Base-by-base conservation (phyloP, 92 coral and sea anemone genomes). In the Umimayanthus kanabou region DNA sequence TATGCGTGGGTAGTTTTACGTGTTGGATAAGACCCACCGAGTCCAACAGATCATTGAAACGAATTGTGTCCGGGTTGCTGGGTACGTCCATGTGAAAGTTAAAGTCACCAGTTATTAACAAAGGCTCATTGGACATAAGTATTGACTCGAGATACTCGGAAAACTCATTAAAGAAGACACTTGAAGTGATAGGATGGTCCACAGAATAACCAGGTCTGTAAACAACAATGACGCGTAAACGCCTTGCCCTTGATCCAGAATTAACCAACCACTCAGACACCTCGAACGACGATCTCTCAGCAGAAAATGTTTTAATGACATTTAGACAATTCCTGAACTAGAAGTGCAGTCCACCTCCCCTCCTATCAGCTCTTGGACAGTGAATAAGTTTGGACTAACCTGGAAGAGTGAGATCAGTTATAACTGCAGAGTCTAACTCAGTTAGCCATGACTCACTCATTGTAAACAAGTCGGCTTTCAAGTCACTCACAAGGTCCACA, bases 341-440 rank as follows among this genome's bases (percentile, higher is more conserved):
- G 16, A 40, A 89, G 3, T 9, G 74, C 91, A n/a, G 91, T 89
- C 92, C 90, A 28, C 88, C 90, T 13, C 88, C 88, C 25, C 71
- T 85, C 47, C 92, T 22, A 67, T 53, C 85, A 33, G 79, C 26
- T 61, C 92, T 81, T 47, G 90, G 92, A 66, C 93, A 91, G 69
- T 90, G 92, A 43, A 57, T 47, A 37, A 90, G 88, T 70, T 80
- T 86, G 58, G 58, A 50, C 42, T 86, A 90, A 70, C 92, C 92
- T n/a, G 89, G 58, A 37, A 85, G 81, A n/a, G n/a, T n/a, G n/a
- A n/a, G n/a, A n/a, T n/a, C n/a, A n/a, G n/a, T n/a, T n/a, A n/a
- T n/a, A n/a, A n/a, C n/a, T n/a, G n/a, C n/a, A n/a, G n/a, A n/a
- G n/a, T n/a, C n/a, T n/a, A n/a, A n/a, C n/a, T n/a, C 82, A 4